Evolutionary conservation across 1,140 invertebrate species (phyloP).

Genomic region (Marisa cornuarietis): DNA sequence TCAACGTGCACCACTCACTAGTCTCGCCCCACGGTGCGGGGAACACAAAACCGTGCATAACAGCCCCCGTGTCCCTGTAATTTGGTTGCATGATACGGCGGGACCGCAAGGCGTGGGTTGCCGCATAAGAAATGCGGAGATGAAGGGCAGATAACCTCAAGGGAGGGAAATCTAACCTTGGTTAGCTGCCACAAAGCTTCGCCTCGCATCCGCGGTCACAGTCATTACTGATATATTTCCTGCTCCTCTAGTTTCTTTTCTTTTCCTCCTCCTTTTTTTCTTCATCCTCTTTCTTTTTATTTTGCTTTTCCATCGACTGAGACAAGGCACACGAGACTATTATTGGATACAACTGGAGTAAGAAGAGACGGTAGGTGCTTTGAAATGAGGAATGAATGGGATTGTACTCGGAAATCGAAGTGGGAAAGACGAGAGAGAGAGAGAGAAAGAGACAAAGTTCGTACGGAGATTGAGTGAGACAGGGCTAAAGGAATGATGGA

Average conservation of each 20-base stretch:
- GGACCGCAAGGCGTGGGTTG: no score
- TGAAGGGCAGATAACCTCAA: no score
- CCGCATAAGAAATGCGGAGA: no score
- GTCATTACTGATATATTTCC: not conserved
- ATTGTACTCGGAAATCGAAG: not conserved
- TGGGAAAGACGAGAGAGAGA: not conserved
- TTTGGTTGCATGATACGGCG: not conserved
- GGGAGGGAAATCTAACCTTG: no score
- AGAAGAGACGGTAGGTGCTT: not conserved
- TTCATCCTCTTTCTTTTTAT: not conserved
- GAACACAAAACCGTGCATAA: not conserved
- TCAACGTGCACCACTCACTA: not conserved
- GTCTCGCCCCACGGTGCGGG: not conserved
- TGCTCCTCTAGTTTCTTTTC: not conserved
- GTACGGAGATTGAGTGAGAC: not conserved
- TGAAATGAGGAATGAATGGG: not conserved
- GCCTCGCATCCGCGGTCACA: no score
- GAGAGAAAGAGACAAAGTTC: not conserved
- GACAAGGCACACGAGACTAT: not conserved
- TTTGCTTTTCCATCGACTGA: not conserved
- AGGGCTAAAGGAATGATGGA: not conserved
- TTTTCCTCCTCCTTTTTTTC: not conserved
- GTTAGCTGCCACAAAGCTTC: no score
- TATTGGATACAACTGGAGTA: no score
- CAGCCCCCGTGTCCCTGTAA: not conserved